These are phyloP conservation scores for Lithosia quadra DNA, from an alignment of 2,888 invertebrate species.

Conservation along the genomic window DNA sequence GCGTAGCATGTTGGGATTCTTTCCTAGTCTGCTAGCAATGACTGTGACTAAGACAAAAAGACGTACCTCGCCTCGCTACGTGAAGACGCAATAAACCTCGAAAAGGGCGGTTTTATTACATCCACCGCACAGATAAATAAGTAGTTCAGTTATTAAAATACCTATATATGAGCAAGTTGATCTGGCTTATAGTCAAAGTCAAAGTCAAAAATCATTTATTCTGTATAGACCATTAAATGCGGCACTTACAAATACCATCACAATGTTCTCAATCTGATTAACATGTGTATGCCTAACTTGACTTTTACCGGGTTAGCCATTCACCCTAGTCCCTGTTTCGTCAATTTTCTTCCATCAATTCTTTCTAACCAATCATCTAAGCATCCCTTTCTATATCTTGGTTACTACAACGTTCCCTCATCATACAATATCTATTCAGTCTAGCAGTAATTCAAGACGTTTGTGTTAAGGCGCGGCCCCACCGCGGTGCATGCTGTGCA, in stretches of 20 bases:
- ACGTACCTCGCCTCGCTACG: slow-evolving; percentile 29
- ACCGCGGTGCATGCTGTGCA: too few species aligned
- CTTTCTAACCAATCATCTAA: neutral
- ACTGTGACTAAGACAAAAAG: slow-evolving; percentile 46
- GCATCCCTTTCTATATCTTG: neutral
- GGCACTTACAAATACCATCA: too few species aligned
- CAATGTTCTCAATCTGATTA: neutral
- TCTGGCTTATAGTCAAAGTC: too few species aligned
- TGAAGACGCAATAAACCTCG: slow-evolving; percentile 47
- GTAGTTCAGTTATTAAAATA: slow-evolving; percentile 22
- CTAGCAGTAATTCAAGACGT: neutral
- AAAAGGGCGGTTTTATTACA: slow-evolving; percentile 48
- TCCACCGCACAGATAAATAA: slow-evolving; percentile 19
- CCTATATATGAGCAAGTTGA: too few species aligned
- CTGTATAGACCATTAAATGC: too few species aligned
- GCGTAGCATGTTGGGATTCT: slow-evolving; percentile 26
- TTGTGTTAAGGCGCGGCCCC: too few species aligned
- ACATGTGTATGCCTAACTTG: neutral
- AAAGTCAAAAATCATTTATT: too few species aligned
- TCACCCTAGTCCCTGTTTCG: too few species aligned
- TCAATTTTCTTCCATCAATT: neutral
- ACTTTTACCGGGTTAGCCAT: too few species aligned
- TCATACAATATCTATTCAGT: neutral
- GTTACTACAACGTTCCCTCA: neutral
- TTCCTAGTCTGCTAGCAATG: slow-evolving; percentile 18